phyloP scores from a whole-genome alignment of 2,113 vertebrate genomes.

The Xiphias gladius region DNA sequence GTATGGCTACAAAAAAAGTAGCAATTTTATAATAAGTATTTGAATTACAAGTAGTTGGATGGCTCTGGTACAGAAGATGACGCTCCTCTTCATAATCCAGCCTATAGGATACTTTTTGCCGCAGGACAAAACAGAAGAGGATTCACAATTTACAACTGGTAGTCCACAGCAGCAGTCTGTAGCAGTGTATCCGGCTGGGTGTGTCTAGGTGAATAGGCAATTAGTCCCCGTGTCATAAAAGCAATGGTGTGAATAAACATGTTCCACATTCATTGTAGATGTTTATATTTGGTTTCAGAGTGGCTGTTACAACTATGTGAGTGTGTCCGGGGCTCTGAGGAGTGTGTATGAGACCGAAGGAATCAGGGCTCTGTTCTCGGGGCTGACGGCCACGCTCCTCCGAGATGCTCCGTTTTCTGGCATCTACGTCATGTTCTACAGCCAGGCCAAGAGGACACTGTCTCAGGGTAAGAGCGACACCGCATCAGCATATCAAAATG shows the following conservation, averaged over 20 bases:
- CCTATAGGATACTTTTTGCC: too few species aligned
- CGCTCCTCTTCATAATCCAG: too few species aligned
- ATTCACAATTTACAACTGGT: neutral
- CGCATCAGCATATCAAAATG: neutral
- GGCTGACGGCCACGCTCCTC: conserved; percentile 93
- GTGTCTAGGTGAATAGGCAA: neutral
- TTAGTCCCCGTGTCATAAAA: neutral
- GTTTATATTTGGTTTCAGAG: conserved; percentile 84
- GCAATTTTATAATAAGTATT: neutral
- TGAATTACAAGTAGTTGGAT: neutral
- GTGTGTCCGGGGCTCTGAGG: conserved; percentile 88
- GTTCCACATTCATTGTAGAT: neutral
- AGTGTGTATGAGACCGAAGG: conserved; percentile 91
- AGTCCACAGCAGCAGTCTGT: neutral
- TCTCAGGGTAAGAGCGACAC: conserved; percentile 80
- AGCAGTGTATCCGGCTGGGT: neutral
- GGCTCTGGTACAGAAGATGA: too few species aligned
- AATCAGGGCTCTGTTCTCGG: conserved; percentile 90
- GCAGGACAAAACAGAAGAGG: too few species aligned
- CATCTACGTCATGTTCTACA: conserved; percentile 99
- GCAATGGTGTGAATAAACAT: neutral
- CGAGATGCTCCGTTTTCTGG: conserved; percentile 97
- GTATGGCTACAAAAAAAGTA: neutral
- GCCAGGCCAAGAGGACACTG: conserved; percentile 88
- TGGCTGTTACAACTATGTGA: conserved; percentile 90